Percentiles rank a stretch among this genome's conserved stretches.
These are phyloP conservation scores for Pelodytes ibericus DNA, from an alignment of 2,797 vertebrate species.

Conservation along the genomic window DNA sequence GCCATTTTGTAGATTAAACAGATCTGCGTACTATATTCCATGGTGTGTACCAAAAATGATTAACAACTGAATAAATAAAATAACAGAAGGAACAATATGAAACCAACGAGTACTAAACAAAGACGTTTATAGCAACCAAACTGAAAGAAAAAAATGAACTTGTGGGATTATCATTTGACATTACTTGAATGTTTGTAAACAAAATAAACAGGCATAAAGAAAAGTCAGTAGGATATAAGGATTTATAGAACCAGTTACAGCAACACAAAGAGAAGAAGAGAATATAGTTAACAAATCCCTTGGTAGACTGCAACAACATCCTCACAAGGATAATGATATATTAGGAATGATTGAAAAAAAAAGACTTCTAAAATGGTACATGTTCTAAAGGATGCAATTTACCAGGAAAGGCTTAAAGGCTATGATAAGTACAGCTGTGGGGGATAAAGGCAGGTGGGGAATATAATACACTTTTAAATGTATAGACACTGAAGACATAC, in stretches of 20 bases:
- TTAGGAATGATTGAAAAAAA: background rate
- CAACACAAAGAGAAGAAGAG: background rate
- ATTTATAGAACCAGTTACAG: background rate
- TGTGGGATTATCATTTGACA: background rate
- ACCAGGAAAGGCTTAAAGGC: slow-evolving; percentile 1
- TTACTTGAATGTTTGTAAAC: background rate
- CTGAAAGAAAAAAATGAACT: background rate
- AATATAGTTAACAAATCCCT: background rate
- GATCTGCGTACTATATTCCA: too few relatives aligned
- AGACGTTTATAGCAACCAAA: too few relatives aligned
- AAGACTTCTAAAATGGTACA: background rate
- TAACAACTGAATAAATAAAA: too few relatives aligned
- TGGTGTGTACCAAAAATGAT: too few relatives aligned
- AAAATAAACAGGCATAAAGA: background rate
- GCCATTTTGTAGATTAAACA: too few relatives aligned
- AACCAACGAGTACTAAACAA: too few relatives aligned
- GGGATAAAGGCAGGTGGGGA: background rate
- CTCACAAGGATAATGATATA: background rate
- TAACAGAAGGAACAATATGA: too few relatives aligned
- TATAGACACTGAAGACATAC: background rate
- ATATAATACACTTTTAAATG: background rate
- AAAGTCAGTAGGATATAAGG: background rate
- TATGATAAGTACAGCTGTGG: background rate
- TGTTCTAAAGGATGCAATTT: background rate
- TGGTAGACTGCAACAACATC: background rate